These are phyloP conservation scores for Heteropelma amictum DNA, from an alignment of 2,888 invertebrate genomes.

Conservation along the genomic window DNA sequence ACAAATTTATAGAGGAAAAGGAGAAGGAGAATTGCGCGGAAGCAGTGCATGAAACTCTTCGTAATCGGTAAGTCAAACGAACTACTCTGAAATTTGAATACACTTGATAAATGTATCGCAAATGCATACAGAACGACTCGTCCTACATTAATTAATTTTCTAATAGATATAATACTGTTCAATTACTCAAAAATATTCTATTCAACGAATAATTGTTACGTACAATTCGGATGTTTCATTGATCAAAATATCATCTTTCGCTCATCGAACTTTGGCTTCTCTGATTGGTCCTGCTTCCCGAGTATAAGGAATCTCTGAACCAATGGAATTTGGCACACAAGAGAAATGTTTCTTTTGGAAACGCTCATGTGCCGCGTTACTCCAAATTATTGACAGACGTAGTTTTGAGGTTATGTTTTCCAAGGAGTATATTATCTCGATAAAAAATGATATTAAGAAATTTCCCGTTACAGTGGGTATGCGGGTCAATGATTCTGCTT, in stretches of 20 bases:
- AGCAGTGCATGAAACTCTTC: slow-evolving; percentile 2
- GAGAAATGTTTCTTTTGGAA: slow-evolving; percentile 35
- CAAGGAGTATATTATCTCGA: slow-evolving; percentile 26
- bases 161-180: neutral
- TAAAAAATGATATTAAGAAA: slow-evolving; percentile 71
- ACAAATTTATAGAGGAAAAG: slow-evolving; percentile 58
- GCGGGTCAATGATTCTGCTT: slow-evolving; percentile 70
- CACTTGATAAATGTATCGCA: neutral
- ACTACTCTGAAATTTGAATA: neutral
- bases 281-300: neutral
- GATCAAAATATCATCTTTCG: slow-evolving; percentile 2
- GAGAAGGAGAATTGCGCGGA: slow-evolving; percentile 53
- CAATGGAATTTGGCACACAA: slow-evolving; percentile 9
- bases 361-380: neutral
- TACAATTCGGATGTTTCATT: neutral
- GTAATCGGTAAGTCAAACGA: slow-evolving; percentile 16
- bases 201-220: neutral
- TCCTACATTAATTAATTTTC: neutral
- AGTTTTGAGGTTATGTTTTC: slow-evolving; percentile 51
- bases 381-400: slow-evolving; percentile 47
- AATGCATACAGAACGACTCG: neutral
- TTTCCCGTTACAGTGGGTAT: slow-evolving; percentile 71
- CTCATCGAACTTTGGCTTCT: neutral
- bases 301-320: neutral
- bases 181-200: neutral